Base-by-base conservation (phyloP, 2,888 invertebrate species). In the Drosophila basisetae region DNA sequence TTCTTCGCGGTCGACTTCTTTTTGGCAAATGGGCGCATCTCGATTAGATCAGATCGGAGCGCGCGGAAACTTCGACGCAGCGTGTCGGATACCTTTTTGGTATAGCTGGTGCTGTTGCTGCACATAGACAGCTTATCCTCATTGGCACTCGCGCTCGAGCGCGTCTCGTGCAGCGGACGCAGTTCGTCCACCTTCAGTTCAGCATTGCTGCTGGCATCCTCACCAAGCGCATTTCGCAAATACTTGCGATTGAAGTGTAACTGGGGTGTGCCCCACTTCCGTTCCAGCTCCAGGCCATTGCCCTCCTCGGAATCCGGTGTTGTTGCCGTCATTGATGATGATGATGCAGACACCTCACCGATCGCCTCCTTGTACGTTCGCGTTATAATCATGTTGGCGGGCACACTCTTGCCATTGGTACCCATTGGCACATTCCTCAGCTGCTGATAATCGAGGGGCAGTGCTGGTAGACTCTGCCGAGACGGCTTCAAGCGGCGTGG, bases 231-330 rank as follows among this genome's bases (percentile, higher is more conserved):
- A n/a, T 70, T 84, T 25, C 83, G 84, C 54, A 92, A 82, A 67
- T 91, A 92, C 71, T 92, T 92, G n/a, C 93, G 89, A 81, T 93
- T 93, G 53, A 92, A 92, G 63, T 92, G 89, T 80, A 93, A 52
- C 58, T 92, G 92, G 4, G 92, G 92, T 13, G 92, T 92, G 31
- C 93, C 92, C 93, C 93, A 93, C 39, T 92, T 93, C 39, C 92
- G 92, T 37, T 88, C 91, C 33, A 91, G 59, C 33, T 85, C 85
- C 58, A 55, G 13, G 10, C 82, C 59, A 10, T 31, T 66, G 28
- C 86, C 87, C 56, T 81, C 87, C 30, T 91, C 92, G 2, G 83
- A 80, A 28, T 89, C 75, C 22, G 87, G 58, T 4, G 78, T 68
- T 47, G 56, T 76, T 64, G 61, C 41, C 16, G 63, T 60, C 6